Evolutionary conservation across 2,113 vertebrate species (phyloP).

Genomic region (Gymnarchus niloticus): DNA sequence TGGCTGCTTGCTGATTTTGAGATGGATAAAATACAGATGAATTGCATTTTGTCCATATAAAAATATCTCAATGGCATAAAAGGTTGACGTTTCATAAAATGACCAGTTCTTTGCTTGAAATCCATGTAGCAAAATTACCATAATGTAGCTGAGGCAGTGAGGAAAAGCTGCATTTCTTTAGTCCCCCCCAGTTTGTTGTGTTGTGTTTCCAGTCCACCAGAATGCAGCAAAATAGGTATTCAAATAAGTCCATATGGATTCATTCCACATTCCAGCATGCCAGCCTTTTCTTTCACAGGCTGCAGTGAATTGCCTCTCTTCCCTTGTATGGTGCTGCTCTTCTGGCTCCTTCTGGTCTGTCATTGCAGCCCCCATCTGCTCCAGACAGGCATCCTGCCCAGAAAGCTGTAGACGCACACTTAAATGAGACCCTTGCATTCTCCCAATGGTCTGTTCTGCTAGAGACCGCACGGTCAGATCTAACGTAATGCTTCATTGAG

Average conservation of each 20-base stretch:
- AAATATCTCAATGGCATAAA: background rate
- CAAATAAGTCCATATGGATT: background rate
- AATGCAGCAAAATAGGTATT: background rate
- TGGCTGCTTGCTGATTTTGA: background rate
- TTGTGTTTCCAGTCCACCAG: background rate
- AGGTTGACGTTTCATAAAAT: background rate
- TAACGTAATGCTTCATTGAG: background rate
- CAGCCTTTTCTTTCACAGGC: background rate
- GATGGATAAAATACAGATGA: background rate
- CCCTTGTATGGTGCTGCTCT: slow-evolving; percentile 12
- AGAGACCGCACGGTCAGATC: background rate
- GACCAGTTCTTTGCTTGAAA: too few relatives aligned
- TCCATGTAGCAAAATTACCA: background rate
- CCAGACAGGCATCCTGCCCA: background rate
- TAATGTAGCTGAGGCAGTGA: background rate
- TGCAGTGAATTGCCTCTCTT: background rate
- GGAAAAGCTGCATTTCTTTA: background rate
- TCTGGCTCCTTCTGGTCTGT: background rate
- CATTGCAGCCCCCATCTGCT: background rate
- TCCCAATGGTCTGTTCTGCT: background rate
- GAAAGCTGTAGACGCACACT: background rate
- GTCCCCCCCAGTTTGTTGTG: background rate
- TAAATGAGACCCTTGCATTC: background rate
- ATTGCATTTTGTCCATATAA: background rate
- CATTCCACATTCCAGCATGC: slow-evolving; percentile 5